Evolutionary conservation across 2,888 invertebrate species (phyloP), one percentile per base, ranked within the genome.

Genomic region (Monoplex corrugatus): DNA sequence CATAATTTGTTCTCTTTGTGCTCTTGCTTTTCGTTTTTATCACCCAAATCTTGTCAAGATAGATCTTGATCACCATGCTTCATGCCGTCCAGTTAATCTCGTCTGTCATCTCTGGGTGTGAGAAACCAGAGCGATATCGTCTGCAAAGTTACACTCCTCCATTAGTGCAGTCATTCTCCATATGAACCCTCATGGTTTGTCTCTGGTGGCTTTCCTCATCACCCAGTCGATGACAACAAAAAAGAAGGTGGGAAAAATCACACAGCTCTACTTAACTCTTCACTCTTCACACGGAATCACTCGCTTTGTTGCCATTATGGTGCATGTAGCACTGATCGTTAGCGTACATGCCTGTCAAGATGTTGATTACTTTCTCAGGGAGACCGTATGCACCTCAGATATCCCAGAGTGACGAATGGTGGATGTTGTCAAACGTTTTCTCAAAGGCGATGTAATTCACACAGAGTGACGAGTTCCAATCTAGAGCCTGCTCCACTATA

Each of bases 141-240:
- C 83, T 19, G 44, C 83, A 44, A 83, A 83, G 83, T 83, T n/a
- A 13, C 83, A 43, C n/a, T 83, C 44, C 44, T 83, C 45, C 0
- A 44, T 43, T 19, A 43, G 43, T 13, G 19, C 44, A n/a, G 83
- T 83, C 83, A 83, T 57, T 86, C 57, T 23, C 35, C 85, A 86
- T 38, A 63, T 38, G 13, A 86, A 2, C 32, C 85, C 85, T 86
- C 57, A 63, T 13, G 57, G 63, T 19, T n/a, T n/a, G 63, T 63
- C 85, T 32, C 38, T 38, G 23, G 85, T 57, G 35, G 57, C 85
- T 63, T 23, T 63, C 85, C 38, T 86, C 85, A 86, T 86, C 85
- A 86, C 57, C 85, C 85, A 86, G 63, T 86, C 57, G 38, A 63
- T 86, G 63, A 86, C 57, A 35, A 86, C 57, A 23, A 63, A 35